phyloP scores from a whole-genome alignment of 1,140 invertebrate genomes.

The Hesperophylax magnus region DNA sequence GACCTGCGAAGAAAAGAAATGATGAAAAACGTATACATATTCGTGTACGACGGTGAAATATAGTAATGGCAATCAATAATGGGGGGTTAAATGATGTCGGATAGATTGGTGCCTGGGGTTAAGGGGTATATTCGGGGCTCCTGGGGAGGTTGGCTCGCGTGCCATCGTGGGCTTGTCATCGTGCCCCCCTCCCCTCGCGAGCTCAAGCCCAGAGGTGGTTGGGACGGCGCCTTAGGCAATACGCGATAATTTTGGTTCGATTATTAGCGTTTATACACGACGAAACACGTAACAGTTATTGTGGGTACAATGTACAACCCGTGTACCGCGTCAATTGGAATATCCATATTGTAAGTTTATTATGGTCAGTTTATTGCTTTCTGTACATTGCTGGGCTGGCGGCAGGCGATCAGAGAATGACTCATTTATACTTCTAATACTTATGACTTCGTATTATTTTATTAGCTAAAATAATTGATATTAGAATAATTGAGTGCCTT shows the following conservation, averaged over 20 bases:
- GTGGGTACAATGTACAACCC: neutral
- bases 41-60: constrained; percentile 39
- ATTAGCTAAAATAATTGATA: too few species aligned
- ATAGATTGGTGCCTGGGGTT: constrained; percentile 50
- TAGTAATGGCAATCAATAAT: constrained; percentile 50
- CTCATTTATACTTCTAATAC: neutral
- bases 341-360: constrained; percentile 26
- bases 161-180: constrained; percentile 50
- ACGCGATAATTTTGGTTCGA: constrained; percentile 46
- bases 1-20: constrained; percentile 47
- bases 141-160: constrained; percentile 46
- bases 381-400: neutral
- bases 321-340: constrained; percentile 37
- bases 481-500: too few species aligned
- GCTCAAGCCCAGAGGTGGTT: constrained; percentile 23
- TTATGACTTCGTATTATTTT: too few species aligned
- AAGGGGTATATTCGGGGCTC: constrained; percentile 10
- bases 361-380: constrained; percentile 37
- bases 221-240: constrained; percentile 48
- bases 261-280: constrained; percentile 36
- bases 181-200: neutral
- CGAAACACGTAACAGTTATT: constrained; percentile 29
- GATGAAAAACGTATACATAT: constrained; percentile 37
- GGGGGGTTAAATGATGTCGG: constrained; percentile 55
- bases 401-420: constrained; percentile 27